Base-by-base conservation (phyloP, 2,797 vertebrate genomes). In the Coendou prehensilis region DNA sequence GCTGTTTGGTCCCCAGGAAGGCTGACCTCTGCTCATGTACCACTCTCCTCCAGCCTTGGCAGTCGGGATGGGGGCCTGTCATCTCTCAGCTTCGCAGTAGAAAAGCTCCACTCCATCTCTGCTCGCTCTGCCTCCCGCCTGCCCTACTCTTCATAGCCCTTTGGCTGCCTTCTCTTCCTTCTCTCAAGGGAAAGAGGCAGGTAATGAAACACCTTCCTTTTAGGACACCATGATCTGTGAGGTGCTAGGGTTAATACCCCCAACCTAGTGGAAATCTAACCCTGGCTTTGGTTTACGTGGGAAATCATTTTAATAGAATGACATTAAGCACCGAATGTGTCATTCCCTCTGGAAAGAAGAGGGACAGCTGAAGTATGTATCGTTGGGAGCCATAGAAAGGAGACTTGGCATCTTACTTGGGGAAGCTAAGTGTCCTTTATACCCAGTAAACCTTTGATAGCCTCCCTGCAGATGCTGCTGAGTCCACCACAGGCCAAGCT, bases 141-240 rank as follows among this genome's bases (percentile, higher is more conserved):
- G 1, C 37, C n/a, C 22, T 9, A 3, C 81, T 83, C 10, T 0
- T 80, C 71, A 76, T 26, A 89, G 64, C 20, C 26, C 15, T n/a
- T 41, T 93, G 26, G 28, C 94, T 93, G 88, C 37, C 23, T 14
- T 73, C 45, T 95, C 93, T 92, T 96, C 6, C 0, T 89, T 96
- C 89, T 95, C 93, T 84, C 94, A 75, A 86, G 94, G 45, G 71
- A 81, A 82, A 81, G 90, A 87, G 69, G 67, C 71, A 45, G 30
- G 61, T 97, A 97, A 97, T 97, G 97, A 97, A 97, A 97, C 94
- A 93, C 30, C 33, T 96, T 87, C 71, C 94, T 89, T 79, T 90
- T 67, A 92, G 96, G 90, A 96, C 88, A 63, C 56, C 22, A 71
- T 94, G 45, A 94, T 95, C 75, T 96, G 76, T 80, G 75, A 87